phyloP scores from a whole-genome alignment of 2,113 vertebrate species.

The Odontophorus gujanensis region DNA sequence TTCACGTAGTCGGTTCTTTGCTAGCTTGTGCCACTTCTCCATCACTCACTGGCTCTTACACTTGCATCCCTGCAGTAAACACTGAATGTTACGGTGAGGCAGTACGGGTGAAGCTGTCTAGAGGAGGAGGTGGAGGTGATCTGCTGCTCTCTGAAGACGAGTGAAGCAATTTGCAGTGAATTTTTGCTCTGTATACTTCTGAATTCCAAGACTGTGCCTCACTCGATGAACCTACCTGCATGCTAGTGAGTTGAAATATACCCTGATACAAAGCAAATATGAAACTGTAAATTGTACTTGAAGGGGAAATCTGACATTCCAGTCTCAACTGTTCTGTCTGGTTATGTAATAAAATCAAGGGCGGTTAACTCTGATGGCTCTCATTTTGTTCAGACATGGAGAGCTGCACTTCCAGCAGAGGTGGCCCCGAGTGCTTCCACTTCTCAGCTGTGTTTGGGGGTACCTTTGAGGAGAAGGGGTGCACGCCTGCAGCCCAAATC shows the following conservation, averaged over 20 bases:
- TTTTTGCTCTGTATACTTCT: conserved; percentile 25
- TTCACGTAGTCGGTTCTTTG: not conserved
- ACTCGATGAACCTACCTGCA: conserved; percentile 5
- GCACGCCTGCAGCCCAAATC: not conserved
- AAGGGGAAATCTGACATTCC: conserved; percentile 59
- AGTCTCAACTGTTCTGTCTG: conserved; percentile 64
- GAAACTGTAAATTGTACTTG: conserved; percentile 46
- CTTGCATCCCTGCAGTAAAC: not conserved
- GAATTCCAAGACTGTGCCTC: conserved; percentile 15
- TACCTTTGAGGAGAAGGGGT: not conserved
- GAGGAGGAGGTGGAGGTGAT: conserved; percentile 10
- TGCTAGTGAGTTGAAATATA: conserved; percentile 33
- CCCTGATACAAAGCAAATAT: conserved; percentile 55
- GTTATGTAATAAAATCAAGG: conserved; percentile 70
- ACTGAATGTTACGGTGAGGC: not conserved
- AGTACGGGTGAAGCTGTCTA: not conserved
- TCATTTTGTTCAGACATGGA: conserved; percentile 11
- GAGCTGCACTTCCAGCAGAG: not conserved
- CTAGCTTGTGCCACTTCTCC: conserved; percentile 16
- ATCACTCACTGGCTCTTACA: not conserved
- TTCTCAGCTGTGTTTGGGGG: not conserved
- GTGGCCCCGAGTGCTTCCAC: not conserved
- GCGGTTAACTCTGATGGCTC: conserved; percentile 47
- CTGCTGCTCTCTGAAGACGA: conserved; percentile 22
- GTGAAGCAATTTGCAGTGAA: conserved; percentile 8